Evolutionary conservation across 2,888 invertebrate genomes (phyloP).

Genomic region (Cenopis cana): DNA sequence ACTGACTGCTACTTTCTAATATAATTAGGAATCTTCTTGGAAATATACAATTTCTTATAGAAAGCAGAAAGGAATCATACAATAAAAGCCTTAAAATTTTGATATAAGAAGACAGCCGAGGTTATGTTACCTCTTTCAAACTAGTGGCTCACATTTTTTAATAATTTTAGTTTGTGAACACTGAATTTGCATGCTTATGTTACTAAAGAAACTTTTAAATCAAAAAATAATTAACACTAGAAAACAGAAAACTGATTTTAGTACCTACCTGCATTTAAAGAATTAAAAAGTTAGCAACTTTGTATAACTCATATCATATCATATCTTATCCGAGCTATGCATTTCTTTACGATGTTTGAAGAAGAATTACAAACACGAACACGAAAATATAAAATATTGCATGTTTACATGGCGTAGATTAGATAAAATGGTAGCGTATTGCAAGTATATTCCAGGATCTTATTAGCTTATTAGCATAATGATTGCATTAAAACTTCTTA

Average conservation of each 20-base stretch:
- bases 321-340: not conserved
- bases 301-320: not conserved
- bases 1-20: too few species aligned
- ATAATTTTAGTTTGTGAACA: too few species aligned
- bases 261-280: not conserved
- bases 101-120: too few species aligned
- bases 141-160: too few species aligned
- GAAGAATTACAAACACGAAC: conserved; percentile 10
- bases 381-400: conserved; percentile 19
- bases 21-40: too few species aligned
- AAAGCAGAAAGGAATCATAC: too few species aligned
- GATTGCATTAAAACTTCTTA: conserved; percentile 2
- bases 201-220: not conserved
- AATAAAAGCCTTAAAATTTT: too few species aligned
- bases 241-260: too few species aligned
- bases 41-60: too few species aligned
- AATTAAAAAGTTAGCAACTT: not conserved
- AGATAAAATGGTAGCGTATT: conserved; percentile 14
- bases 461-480: not conserved
- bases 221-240: too few species aligned
- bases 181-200: not conserved
- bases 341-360: conserved; percentile 3
- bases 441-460: not conserved
- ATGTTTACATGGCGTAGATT: conserved; percentile 26
- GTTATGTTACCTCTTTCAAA: too few species aligned